Base-by-base conservation (phyloP, 2,888 invertebrate genomes). In the Drosophila paramelanica region DNA sequence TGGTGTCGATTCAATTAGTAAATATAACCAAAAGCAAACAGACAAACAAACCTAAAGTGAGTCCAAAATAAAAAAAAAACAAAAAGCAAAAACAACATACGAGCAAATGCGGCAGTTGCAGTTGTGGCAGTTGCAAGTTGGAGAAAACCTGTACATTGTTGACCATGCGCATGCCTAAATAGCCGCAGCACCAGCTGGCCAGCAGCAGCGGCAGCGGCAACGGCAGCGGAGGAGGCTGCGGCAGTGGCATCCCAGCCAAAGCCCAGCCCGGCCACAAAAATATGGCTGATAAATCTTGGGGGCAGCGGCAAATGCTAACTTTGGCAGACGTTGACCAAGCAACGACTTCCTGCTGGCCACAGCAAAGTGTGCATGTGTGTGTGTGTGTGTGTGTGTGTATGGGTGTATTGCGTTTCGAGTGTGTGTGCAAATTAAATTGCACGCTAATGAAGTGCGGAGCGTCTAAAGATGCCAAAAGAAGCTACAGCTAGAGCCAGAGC, bases 1-100 rank as follows among this genome's bases (percentile, higher is more conserved):
- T 91, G 91, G 91, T 91, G 91, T 91, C 91, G 90, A 91, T 91
- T 91, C 91, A 91, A 91, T 91, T 91, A 91, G 91, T 91, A 90
- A 91, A 91, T 91, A 91, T 91, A 86, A 88, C 85, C 85, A 86
- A 86, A 86, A 86, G 85, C 88, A 85, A 85, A 88, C 84, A 85
- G 79, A 85, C 85, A 88, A 77, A 84, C 85, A 81, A 67, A 77
- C 72, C 58, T 72, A 61, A 50, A 60, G 61, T 42, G 64, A 51
- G 50, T 51, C 52, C 33, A 17, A 61, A 25, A 55, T 14, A 27
- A 31, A 53, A 49, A 66, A 27, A 62, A 56, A 14, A 47, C 27
- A 23, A 25, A 55, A 49, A 62, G 31, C 64, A 62, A 36, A 23
- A 31, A 55, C 52, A 62, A 38, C 64, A 62, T 73, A 58, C 70